Base-by-base conservation (phyloP, 2,113 vertebrate genomes). In the Panthera uncia region DNA sequence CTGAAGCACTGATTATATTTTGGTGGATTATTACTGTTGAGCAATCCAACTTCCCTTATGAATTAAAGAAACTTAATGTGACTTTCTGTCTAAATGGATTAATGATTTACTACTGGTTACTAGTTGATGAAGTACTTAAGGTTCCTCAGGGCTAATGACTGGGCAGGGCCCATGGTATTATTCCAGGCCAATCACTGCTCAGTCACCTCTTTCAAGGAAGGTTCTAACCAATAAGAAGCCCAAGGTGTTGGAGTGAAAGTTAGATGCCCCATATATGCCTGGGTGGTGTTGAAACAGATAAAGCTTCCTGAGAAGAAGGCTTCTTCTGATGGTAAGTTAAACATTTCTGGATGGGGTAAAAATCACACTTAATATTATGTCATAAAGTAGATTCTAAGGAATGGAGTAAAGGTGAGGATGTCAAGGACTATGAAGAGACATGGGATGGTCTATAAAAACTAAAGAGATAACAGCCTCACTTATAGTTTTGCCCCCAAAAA, bases 31-130 rank as follows among this genome's bases (percentile, higher is more conserved):
- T 89, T 94, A 71, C 84, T 90, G 31, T 96, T 96, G 95, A 91
- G 88, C 94, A 98, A 96, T 86, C 52, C 55, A 97, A 73, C 82
- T 96, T n/a, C 76, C 82, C 85, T 93, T 83, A 92, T 89, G 78
- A 97, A 97, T 97, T 98, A 97, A 97, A 98, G 95, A 89, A 88
- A 86, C 33, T 94, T 91, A 90, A 92, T 81, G 94, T 97, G 91
- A 86, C 86, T 98, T 96, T 86, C 95, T 97, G 88, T 48, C 68
- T 95, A 85, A 94, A 96, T 88, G 87, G 93, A 98, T 98, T 97
- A 98, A 98, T 98, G 98, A 91, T 98, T 97, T 98, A 98, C 98
- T 98, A 89, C 97, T 97, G 90, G 98, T 98, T 99, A 98, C 98
- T 97, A 97, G 97, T 98, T 99, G 98, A 99, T 98, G 94, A 93